Base-by-base conservation (phyloP, 2,797 vertebrate species). In the Falco biarmicus region DNA sequence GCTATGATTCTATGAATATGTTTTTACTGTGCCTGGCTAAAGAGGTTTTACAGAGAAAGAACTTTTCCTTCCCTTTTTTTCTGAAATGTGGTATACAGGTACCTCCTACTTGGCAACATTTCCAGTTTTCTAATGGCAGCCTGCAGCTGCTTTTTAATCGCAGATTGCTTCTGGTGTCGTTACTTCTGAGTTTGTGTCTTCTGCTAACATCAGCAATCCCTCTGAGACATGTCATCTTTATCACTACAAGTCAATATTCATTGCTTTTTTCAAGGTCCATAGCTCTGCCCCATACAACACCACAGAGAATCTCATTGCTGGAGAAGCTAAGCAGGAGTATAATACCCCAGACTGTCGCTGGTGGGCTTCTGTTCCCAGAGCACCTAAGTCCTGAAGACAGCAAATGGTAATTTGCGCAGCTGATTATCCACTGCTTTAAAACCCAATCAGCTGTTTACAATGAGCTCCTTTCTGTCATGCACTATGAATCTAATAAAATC, bases 261-360 rank as follows among this genome's bases (percentile, higher is more conserved):
- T 98, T 97, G 63, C 79, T 97, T 94, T 91, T 89, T 95, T 97
- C 93, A 91, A 90, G 87, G 85, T 96, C 96, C 69, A 3, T 45
- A 89, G 82, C 47, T 41, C 90, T 68, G 76, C 74, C 83, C 89
- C 31, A 21, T 20, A 31, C 48, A 74, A 19, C 60, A 73, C 73
- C 64, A 91, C 89, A 48, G 63, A 89, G 70, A 60, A 37, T 50
- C 50, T 87, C 24, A 1, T 54, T 93, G 84, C 84, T 73, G 92
- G 34, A 86, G 76, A 92, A 80, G 53, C 82, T 96, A 93, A 95
- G 48, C 1, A 0, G 83, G 80, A 88, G 31, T 47, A 37, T 24
- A 74, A 79, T 80, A 57, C 90, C 88, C 61, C 76, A 51, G 57
- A 12, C 89, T 61, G 74, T 59, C 13, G 4, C 78, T 69, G 82